phyloP scores from a whole-genome alignment of 2,113 vertebrate species.

The Trichechus manatus region DNA sequence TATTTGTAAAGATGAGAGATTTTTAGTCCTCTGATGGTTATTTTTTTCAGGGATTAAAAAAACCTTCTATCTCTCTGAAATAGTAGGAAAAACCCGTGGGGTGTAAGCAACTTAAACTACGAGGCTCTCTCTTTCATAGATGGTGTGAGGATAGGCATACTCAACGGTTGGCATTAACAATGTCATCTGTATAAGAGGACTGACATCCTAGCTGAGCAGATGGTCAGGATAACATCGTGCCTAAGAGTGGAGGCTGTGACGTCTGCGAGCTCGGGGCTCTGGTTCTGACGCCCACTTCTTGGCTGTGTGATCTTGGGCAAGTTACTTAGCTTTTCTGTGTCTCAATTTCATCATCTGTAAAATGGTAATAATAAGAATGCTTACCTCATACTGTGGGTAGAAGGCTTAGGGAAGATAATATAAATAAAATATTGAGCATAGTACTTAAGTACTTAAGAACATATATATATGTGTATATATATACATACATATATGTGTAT shows the following conservation, averaged over 20 bases:
- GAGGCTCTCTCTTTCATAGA: constrained; percentile 14
- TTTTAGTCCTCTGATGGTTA: constrained; percentile 13
- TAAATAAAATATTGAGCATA: background rate
- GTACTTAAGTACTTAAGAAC: background rate
- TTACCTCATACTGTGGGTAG: background rate
- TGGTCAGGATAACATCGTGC: background rate
- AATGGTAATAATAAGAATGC: background rate
- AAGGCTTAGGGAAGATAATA: background rate
- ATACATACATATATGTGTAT: background rate
- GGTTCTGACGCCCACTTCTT: too few species aligned
- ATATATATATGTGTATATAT: background rate
- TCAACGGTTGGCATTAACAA: background rate
- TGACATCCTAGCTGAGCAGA: background rate
- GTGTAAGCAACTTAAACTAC: constrained; percentile 15
- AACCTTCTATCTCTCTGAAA: constrained; percentile 48
- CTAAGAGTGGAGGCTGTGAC: background rate
- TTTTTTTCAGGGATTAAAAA: constrained; percentile 14
- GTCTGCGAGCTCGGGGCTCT: background rate
- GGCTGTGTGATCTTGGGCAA: background rate
- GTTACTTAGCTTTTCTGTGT: background rate
- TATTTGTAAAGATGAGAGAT: constrained; percentile 56
- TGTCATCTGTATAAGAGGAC: background rate
- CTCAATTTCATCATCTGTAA: background rate
- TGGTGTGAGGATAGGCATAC: background rate
- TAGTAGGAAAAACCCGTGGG: constrained; percentile 36